A percentile compares a stretch with the other conserved stretches of the same genome.
Evolutionary conservation across 2,113 vertebrate species (phyloP).

Genomic region (Procavia capensis): DNA sequence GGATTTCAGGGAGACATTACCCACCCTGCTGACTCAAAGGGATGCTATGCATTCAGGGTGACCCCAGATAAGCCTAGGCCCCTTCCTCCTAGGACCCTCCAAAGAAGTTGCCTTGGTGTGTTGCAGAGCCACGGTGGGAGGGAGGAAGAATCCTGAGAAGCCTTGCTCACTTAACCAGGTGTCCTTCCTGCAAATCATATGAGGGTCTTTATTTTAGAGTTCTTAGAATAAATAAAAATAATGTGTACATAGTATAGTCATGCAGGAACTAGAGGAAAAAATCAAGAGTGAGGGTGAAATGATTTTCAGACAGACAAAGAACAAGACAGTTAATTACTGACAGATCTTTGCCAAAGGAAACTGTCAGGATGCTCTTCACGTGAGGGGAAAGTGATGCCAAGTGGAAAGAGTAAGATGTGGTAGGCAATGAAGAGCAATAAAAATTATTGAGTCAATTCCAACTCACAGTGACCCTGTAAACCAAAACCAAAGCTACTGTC

Average conservation of each 20-base stretch:
- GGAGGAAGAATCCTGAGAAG: not conserved
- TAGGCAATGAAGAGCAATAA: not conserved
- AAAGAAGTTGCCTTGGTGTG: not conserved
- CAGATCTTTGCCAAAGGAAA: not conserved
- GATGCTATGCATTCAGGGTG: not conserved
- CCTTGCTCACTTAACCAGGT: not conserved
- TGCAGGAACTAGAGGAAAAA: not conserved
- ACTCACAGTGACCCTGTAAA: no score
- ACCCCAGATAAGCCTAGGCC: not conserved
- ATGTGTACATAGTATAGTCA: not conserved
- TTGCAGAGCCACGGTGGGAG: not conserved
- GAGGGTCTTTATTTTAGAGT: constrained; percentile 9
- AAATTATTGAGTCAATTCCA: no score
- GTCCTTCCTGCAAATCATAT: not conserved
- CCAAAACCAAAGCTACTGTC: no score
- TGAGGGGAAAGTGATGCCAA: not conserved
- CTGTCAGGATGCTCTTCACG: not conserved
- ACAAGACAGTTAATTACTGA: not conserved
- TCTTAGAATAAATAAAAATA: not conserved
- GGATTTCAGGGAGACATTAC: not conserved
- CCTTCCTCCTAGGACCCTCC: not conserved
- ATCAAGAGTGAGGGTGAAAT: not conserved
- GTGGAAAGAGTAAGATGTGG: not conserved
- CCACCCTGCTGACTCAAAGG: no score
- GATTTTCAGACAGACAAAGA: not conserved